Evolutionary conservation across 2,113 vertebrate species (phyloP).

Genomic region (Zingel zingel): DNA sequence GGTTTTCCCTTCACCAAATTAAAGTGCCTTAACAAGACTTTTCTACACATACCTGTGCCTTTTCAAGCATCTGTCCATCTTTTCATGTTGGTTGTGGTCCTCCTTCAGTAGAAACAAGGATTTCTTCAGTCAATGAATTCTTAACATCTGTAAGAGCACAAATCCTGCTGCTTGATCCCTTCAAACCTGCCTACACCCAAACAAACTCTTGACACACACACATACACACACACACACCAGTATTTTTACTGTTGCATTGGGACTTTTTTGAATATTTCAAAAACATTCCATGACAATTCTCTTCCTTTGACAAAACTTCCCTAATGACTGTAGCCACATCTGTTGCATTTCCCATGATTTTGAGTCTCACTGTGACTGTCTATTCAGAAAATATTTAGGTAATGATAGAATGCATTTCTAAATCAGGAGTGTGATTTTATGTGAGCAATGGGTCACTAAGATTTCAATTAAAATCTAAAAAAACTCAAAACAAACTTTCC

Average conservation of each 20-base stretch:
- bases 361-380: conserved; percentile 20
- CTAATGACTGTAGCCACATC: conserved; percentile 2
- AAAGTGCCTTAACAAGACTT: conserved; percentile 59
- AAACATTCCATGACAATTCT: conserved; percentile 45
- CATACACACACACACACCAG: conserved; percentile 17
- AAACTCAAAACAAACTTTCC: conserved; percentile 3
- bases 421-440: background rate
- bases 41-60: conserved; percentile 47
- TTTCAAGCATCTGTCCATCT: conserved; percentile 29
- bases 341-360: background rate
- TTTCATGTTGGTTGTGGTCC: conserved; percentile 20
- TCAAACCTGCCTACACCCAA: conserved; percentile 10
- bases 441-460: background rate
- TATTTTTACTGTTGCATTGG: conserved; percentile 15
- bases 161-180: conserved; percentile 66
- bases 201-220: background rate
- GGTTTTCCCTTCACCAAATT: conserved; percentile 29
- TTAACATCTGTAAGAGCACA: conserved; percentile 37
- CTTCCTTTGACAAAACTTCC: conserved; percentile 22
- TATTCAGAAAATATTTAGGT: conserved; percentile 30
- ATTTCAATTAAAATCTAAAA: conserved; percentile 1
- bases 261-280: conserved; percentile 9
- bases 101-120: conserved; percentile 26
- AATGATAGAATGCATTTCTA: conserved; percentile 23
- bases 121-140: conserved; percentile 19